A percentile compares a stretch with the other conserved stretches of the same genome.
Conservation (phyloP, 1,140 invertebrate species). For the Propsilocerus akamusi region DNA sequence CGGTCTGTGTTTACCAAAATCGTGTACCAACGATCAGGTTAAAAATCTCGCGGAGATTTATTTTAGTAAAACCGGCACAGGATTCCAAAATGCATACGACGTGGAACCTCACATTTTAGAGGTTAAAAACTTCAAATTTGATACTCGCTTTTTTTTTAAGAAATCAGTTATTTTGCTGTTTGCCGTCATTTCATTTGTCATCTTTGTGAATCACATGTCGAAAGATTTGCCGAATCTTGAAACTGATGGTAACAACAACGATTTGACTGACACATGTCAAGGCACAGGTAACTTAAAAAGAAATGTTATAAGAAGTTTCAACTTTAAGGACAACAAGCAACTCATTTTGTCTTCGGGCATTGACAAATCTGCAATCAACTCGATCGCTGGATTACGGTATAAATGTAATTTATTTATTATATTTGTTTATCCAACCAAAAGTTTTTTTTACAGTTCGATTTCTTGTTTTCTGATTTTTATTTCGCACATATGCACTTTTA, state of each 20-base stretch:
- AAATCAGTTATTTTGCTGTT: constrained; percentile 14
- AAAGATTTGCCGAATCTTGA: constrained; percentile 16
- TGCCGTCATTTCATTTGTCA: too few species aligned
- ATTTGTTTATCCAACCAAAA: neutral
- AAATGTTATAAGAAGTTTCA: too few species aligned
- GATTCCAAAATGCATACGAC: constrained; percentile 17
- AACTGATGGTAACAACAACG: too few species aligned
- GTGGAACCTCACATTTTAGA: constrained; percentile 18
- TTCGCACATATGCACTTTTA: constrained; percentile 21
- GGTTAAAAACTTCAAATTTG: constrained; percentile 18
- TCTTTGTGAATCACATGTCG: constrained; percentile 14
- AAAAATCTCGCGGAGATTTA: constrained; percentile 14
- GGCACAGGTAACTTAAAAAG: too few species aligned
- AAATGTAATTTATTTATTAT: constrained; percentile 4
- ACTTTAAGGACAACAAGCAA: too few species aligned
- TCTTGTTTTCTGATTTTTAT: constrained; percentile 18
- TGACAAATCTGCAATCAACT: constrained; percentile 8
- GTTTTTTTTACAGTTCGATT: constrained; percentile 13
- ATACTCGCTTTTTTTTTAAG: constrained; percentile 13
- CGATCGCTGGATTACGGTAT: constrained; percentile 20
- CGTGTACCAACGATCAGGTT: constrained; percentile 15
- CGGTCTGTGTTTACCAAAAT: constrained; percentile 19
- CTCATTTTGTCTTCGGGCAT: constrained; percentile 11
- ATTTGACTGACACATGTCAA: too few species aligned
- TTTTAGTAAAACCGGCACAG: constrained; percentile 11